These are phyloP conservation scores for Lichenostomus cassidix DNA, from an alignment of 2,113 vertebrate genomes.

Conservation along the genomic window DNA sequence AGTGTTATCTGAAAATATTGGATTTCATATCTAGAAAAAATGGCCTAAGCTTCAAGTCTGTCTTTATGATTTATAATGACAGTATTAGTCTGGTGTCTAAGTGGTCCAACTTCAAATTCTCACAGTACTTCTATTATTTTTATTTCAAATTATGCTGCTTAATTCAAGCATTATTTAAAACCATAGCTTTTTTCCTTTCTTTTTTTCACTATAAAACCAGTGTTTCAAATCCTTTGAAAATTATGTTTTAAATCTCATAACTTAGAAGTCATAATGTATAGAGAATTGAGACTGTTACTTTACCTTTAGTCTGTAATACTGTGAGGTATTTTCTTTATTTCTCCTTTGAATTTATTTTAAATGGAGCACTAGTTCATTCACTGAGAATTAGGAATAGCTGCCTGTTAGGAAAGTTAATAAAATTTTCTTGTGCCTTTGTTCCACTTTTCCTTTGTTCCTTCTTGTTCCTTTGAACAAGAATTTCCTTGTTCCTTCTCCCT, in stretches of 20 bases:
- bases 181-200: accelerated
- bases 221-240: background rate
- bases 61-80: background rate
- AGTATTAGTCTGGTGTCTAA: background rate
- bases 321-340: background rate
- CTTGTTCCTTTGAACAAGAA: background rate
- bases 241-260: background rate
- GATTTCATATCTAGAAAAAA: background rate
- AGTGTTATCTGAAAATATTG: background rate
- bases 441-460: background rate
- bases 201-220: background rate
- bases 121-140: background rate
- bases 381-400: background rate
- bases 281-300: background rate
- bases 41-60: background rate
- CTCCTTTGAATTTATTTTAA: background rate
- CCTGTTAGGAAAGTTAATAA: background rate
- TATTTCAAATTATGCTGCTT: background rate
- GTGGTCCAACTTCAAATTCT: background rate
- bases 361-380: background rate
- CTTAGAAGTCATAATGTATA: background rate
- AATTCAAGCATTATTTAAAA: background rate
- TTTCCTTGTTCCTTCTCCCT: background rate
- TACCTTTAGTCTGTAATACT: background rate
- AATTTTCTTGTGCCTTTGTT: background rate